A percentile compares a stretch with the other conserved stretches of the same genome.
Evolutionary conservation across 2,113 vertebrate species (phyloP).

Genomic region (Gambusia holbrooki): DNA sequence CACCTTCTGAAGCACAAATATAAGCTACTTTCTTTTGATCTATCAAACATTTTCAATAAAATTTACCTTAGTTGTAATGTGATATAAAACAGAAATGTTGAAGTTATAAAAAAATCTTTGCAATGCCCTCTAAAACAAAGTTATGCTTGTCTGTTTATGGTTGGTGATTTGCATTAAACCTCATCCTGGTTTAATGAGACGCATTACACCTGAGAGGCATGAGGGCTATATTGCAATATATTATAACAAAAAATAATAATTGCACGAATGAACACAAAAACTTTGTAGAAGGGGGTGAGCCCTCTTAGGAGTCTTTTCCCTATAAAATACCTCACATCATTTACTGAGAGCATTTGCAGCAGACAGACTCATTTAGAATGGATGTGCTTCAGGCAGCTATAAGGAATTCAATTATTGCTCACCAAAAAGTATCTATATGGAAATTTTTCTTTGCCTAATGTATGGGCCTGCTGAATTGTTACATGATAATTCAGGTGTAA

Average conservation of each 20-base stretch:
- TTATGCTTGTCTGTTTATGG: conserved; percentile 47
- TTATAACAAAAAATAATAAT: conserved; percentile 28
- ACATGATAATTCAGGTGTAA: conserved; percentile 67
- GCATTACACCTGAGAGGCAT: conserved; percentile 57
- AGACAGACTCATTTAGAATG: conserved; percentile 63
- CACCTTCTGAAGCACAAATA: neutral
- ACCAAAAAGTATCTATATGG: conserved; percentile 63
- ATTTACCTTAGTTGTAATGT: neutral
- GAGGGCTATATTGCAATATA: conserved; percentile 16
- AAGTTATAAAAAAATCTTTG: neutral
- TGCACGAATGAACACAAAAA: conserved; percentile 12
- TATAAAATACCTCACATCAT: conserved; percentile 57
- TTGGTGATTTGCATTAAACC: conserved; percentile 63
- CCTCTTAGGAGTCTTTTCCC: conserved; percentile 49
- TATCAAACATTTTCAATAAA: neutral
- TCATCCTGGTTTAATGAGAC: conserved; percentile 42
- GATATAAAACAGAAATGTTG: neutral
- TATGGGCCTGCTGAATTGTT: conserved; percentile 39
- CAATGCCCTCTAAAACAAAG: conserved; percentile 18
- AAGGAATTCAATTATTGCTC: conserved; percentile 69
- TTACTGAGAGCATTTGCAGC: conserved; percentile 50
- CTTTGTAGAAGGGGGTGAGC: conserved; percentile 34
- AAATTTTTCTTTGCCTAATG: conserved; percentile 42
- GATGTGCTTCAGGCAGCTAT: conserved; percentile 63
- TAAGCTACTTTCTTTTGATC: neutral